Conservation (phyloP, 1,140 invertebrate species). For the Hyles euphorbiae region DNA sequence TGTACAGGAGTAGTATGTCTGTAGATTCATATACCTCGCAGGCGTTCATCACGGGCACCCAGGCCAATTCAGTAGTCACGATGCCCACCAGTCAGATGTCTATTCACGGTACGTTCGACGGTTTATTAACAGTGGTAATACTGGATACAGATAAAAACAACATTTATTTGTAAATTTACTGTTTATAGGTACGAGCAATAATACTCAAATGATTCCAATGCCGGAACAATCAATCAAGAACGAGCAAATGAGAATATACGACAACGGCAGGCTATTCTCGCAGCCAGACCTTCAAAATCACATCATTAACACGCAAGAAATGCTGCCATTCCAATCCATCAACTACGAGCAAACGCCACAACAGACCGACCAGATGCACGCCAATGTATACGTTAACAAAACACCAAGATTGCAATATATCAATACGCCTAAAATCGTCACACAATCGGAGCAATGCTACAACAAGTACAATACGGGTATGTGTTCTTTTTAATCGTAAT, state of each 20-base stretch:
- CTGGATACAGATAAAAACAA: too few species aligned
- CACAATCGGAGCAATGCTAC: constrained; percentile 42
- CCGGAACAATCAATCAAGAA: constrained; percentile 48
- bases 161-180: not conserved
- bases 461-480: constrained; percentile 53
- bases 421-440: constrained; percentile 41
- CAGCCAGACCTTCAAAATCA: constrained; percentile 44
- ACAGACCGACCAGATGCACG: constrained; percentile 39
- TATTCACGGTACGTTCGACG: constrained; percentile 45
- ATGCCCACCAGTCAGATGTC: constrained; percentile 68
- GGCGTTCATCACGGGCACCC: constrained; percentile 44
- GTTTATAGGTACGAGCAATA: constrained; percentile 55
- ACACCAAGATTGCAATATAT: constrained; percentile 42
- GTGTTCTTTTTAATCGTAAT: constrained; percentile 11
- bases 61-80: constrained; percentile 43
- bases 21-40: constrained; percentile 54
- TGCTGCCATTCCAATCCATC: constrained; percentile 36
- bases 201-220: constrained; percentile 61
- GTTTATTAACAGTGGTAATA: not conserved
- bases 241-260: constrained; percentile 56
- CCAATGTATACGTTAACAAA: constrained; percentile 38
- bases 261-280: constrained; percentile 42
- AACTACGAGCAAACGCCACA: constrained; percentile 34
- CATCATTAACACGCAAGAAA: constrained; percentile 42
- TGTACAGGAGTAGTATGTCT: constrained; percentile 60